Conservation (phyloP, 2,113 vertebrate genomes). For the Dolichotis patagonum region DNA sequence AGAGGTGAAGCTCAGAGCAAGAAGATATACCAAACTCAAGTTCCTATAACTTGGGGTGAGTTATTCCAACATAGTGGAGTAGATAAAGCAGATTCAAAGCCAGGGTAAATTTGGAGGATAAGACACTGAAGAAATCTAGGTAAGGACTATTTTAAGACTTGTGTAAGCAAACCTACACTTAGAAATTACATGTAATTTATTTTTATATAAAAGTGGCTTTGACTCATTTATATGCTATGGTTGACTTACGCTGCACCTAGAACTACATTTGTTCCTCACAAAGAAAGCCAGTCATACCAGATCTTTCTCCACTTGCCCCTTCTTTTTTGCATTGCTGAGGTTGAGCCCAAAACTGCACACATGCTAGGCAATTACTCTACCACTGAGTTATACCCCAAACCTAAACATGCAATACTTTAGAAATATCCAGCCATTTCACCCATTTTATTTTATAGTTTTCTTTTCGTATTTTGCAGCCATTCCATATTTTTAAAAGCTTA, state of each 20-base stretch:
- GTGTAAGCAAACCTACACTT: background rate
- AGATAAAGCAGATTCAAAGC: background rate
- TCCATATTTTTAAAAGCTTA: background rate
- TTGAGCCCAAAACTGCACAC: background rate
- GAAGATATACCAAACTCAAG: background rate
- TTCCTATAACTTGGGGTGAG: background rate
- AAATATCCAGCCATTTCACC: background rate
- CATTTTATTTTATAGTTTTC: background rate
- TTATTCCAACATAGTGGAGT: background rate
- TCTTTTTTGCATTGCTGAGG: no score
- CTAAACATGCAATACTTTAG: background rate
- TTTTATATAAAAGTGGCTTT: constrained; percentile 24
- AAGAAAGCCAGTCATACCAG: background rate
- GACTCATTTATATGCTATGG: background rate
- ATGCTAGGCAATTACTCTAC: background rate
- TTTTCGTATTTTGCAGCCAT: background rate
- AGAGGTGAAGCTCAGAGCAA: background rate
- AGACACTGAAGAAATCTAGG: constrained; percentile 26
- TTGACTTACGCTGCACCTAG: background rate
- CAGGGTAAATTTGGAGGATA: background rate
- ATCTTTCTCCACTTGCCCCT: background rate
- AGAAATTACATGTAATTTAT: background rate
- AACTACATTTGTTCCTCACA: background rate
- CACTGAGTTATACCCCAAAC: background rate
- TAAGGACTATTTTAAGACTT: constrained; percentile 35